Evolutionary conservation across 2,797 vertebrate species (phyloP), one percentile per base, ranked within the genome.

Genomic region (Girardinus metallicus): DNA sequence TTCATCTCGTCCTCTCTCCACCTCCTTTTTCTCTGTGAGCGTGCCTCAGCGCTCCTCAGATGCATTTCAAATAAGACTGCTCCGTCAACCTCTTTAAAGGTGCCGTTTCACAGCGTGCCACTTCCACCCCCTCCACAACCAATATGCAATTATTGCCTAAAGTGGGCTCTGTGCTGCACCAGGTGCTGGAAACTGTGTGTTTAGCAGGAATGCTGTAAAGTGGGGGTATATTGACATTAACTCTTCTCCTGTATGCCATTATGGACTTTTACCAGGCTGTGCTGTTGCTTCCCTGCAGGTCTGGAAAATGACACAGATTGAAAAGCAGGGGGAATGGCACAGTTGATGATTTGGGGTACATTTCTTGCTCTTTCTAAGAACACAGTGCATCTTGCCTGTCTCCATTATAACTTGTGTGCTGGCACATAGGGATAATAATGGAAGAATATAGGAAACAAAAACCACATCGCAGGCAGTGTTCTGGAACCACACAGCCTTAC

Each of bases 71-170:
- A 85, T 85, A 81, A 87, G 86, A 90, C 90, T 91, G 83, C 86
- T 87, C 91, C 84, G 90, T 91, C 89, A 87, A 85, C 85, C 84
- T 86, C 77, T 87, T 82, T 91, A 83, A 88, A 92, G 87, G 85
- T 88, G 86, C 75, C 77, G 78, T 84, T 90, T 90, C 86, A 78
- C 90, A 84, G 83, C 75, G 21, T 79, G 88, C 75, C 87, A 85
- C 87, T 92, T 89, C 86, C 85, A 88, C 83, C 86, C 76, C 80
- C 76, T 89, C 73, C 66, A 73, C 82, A 83, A 83, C 86, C 86
- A 91, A 91, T 90, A 89, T 90, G 88, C 92, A 90, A 85, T 92
- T 89, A 90, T 88, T 41, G 71, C 80, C 87, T 85, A 75, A 92
- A 86, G 86, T 85, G 81, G 73, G 78, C 88, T 86, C 85, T 75